Evolutionary conservation across 1,140 invertebrate genomes (phyloP), one percentile per base, ranked within the genome.

Genomic region (Vanessa tameamea): DNA sequence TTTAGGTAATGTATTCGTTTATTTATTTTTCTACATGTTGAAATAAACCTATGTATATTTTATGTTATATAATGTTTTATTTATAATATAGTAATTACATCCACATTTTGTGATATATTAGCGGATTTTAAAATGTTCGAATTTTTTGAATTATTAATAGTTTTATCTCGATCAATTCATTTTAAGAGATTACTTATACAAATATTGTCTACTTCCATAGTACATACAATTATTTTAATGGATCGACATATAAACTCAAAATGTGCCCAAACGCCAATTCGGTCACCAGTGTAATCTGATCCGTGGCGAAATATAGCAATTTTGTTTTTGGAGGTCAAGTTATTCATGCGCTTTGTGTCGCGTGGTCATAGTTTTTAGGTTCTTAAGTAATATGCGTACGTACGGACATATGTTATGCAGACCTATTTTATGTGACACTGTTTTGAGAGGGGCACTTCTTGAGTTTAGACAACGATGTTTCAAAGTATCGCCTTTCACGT

Each of bases 141-240:
- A 57, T 57, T 3, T 20, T 37, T 31, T 61, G 14, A 61, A 31
- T 61, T 61, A 61, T 61, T 37, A 37, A 61, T 37, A 61, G 57
- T 31, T 31, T 61, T 37, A 61, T 31, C 15, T 61, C 16, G 31
- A 61, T 43, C 26, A 31, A 61, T 63, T 69, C 23, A 50, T 72
- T 71, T 76, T 48, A 59, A 74, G 78, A 75, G 55, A 69, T 78
- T 72, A 77, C 83, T 86, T 87, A 88, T 66, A 80, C 75, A 78
- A 87, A 88, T 87, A 88, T 88, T 88, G 87, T 88, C 87, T 88
- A 88, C 84, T 78, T 82, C 37, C 73, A 81, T 76, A 72, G 73
- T 79, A 79, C 69, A 78, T 78, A 78, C 26, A 73, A 69, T 77
- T 67, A 64, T 78, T 77, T 66, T 63, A 43, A 43, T 43, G 6